Evolutionary conservation across 2,888 invertebrate species (phyloP).

Genomic region (Euclidia mi): DNA sequence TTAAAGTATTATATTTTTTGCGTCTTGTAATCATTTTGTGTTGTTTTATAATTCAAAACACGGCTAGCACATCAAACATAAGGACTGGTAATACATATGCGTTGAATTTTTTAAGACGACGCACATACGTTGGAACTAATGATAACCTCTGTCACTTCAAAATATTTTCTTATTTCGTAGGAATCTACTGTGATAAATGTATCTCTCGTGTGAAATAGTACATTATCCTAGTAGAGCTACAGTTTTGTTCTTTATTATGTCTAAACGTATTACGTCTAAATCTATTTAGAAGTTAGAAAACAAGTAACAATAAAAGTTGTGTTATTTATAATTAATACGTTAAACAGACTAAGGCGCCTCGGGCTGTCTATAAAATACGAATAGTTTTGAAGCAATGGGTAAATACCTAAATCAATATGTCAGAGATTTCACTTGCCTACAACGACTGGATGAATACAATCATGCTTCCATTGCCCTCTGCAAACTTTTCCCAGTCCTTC

Average conservation of each 20-base stretch:
- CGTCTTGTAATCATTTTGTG: constrained; percentile 53
- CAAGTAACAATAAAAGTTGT: too few species aligned
- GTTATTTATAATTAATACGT: constrained; percentile 2
- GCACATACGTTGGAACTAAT: constrained; percentile 15
- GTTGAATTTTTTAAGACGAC: constrained; percentile 54
- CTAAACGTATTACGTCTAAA: not conserved
- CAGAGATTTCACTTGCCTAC: not conserved
- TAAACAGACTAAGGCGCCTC: not conserved
- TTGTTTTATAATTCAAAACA: constrained; percentile 60
- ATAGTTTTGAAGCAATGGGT: not conserved
- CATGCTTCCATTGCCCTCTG: too few species aligned
- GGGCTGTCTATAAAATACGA: constrained; percentile 2
- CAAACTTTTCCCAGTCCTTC: too few species aligned
- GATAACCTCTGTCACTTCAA: constrained; percentile 5
- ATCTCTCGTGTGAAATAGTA: not conserved
- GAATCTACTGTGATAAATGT: not conserved
- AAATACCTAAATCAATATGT: not conserved
- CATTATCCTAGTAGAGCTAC: not conserved
- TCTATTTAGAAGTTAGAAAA: not conserved
- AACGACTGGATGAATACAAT: not conserved
- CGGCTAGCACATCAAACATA: constrained; percentile 47
- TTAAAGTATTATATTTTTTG: constrained; percentile 27
- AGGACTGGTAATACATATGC: constrained; percentile 53
- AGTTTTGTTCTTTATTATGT: not conserved
- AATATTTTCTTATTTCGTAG: constrained; percentile 9